These are phyloP conservation scores for Acrobasis suavella DNA, from an alignment of 2,888 invertebrate species.

Conservation along the genomic window DNA sequence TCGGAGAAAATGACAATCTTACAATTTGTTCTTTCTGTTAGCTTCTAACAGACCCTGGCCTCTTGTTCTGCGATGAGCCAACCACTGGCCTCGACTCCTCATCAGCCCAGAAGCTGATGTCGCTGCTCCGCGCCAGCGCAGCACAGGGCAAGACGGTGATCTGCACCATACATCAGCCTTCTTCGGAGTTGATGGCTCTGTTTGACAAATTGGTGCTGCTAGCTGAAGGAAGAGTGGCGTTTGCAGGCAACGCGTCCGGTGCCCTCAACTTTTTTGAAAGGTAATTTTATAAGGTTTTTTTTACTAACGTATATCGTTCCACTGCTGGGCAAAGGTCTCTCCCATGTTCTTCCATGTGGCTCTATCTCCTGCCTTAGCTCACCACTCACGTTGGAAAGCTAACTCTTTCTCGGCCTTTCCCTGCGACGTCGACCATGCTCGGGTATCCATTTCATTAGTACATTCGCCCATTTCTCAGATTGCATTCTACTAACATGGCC, in stretches of 20 bases:
- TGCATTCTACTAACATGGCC: too few species aligned
- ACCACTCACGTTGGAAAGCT: too few species aligned
- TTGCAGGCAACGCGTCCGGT: constrained; percentile 86
- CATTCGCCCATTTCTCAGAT: too few species aligned
- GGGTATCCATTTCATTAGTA: too few species aligned
- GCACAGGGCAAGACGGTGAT: constrained; percentile 92
- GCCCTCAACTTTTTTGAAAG: constrained; percentile 82
- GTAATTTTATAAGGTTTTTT: too few species aligned
- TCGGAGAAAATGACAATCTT: too few species aligned
- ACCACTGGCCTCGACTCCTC: constrained; percentile 96
- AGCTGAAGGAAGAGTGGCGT: constrained; percentile 94
- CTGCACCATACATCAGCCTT: constrained; percentile 97
- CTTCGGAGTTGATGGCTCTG: constrained; percentile 91
- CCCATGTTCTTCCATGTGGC: too few species aligned
- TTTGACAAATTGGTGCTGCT: constrained; percentile 90
- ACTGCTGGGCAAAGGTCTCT: too few species aligned
- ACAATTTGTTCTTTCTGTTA: constrained; percentile 55
- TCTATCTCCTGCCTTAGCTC: too few species aligned
- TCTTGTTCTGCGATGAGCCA: constrained; percentile 97
- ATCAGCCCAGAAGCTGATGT: constrained; percentile 93
- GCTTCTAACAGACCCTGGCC: constrained; percentile 93
- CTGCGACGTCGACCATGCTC: too few species aligned
- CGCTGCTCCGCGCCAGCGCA: constrained; percentile 86
- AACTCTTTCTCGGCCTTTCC: too few species aligned
- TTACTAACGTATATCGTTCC: too few species aligned